Evolutionary conservation across 2,888 invertebrate genomes (phyloP).

Genomic region (Bombylius major): DNA sequence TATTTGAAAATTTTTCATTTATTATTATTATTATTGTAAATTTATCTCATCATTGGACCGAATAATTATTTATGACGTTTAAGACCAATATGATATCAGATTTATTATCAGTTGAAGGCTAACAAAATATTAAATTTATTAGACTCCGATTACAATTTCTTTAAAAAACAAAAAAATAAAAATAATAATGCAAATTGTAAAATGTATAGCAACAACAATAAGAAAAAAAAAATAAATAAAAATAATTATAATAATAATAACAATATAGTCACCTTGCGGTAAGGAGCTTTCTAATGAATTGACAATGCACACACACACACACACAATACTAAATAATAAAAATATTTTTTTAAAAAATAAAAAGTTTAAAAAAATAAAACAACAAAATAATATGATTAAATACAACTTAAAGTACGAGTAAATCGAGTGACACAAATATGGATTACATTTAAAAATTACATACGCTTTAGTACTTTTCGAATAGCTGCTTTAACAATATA

Average conservation of each 20-base stretch:
- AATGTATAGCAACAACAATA: too few species aligned
- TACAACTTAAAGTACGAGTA: neutral
- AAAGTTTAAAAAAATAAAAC: too few species aligned
- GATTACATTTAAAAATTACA: neutral
- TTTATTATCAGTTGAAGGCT: constrained; percentile 1
- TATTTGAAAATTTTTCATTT: too few species aligned
- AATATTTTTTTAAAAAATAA: too few species aligned
- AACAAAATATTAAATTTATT: neutral
- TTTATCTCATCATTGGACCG: constrained; percentile 5
- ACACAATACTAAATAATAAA: too few species aligned
- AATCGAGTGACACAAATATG: neutral
- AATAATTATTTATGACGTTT: constrained; percentile 5
- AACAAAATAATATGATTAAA: too few species aligned
- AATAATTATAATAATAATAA: too few species aligned
- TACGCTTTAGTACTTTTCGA: neutral
- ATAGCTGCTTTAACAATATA: too few species aligned
- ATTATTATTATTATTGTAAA: neutral
- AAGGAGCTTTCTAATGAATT: constrained; percentile 2
- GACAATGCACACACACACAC: neutral
- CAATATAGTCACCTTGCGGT: constrained; percentile 5
- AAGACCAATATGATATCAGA: constrained; percentile 4
- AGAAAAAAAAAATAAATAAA: too few species aligned
- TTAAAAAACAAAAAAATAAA: neutral
- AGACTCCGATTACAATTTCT: neutral
- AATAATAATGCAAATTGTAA: too few species aligned